Evolutionary conservation across 2,113 vertebrate species (phyloP), one percentile per base, ranked within the genome.

Genomic region (Triplophysa tibetana): DNA sequence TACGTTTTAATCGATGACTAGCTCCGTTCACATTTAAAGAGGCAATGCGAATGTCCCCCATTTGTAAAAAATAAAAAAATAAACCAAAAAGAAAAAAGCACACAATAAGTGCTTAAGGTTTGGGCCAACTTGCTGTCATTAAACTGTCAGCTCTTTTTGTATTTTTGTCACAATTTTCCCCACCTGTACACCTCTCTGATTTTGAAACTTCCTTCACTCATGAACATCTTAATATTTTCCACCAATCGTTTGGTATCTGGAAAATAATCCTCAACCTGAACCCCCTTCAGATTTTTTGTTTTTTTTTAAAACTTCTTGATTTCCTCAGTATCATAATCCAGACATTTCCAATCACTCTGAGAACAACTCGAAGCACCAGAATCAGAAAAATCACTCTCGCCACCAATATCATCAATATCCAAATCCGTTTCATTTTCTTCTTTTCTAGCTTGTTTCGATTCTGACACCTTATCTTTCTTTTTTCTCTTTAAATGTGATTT

Each of bases 301-400:
- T 5, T 2, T 69, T 68, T 69, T 21, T 67, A 21, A 56, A 77
- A 77, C 14, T 68, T 52, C 7, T 11, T 78, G 12, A 48, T 26
- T 48, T 69, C 33, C n/a, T 56, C 11, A 17, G 23, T 7, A 43
- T 43, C 13, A 19, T 70, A 78, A 0, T 69, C 54, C 19, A 50
- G 21, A 10, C 65, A 12, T 19, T n/a, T 17, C 9, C 21, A 16
- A 3, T 14, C 38, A 67, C 6, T 26, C 38, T 67, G 33, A 9
- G 38, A 67, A 45, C n/a, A 67, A 13, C 38, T 21, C 11, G 65
- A 67, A 45, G 38, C 65, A 67, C 38, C 10, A 12, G 65, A 67
- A 67, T 67, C 65, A 21, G 65, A 67, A 0, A 21, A 23, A 67
- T 67, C 65, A 41, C 64, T 66, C 17, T 66, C 33, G 14, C 8